These are phyloP conservation scores for Lissocephala sabroskyi DNA, from an alignment of 2,888 invertebrate genomes.

Conservation along the genomic window DNA sequence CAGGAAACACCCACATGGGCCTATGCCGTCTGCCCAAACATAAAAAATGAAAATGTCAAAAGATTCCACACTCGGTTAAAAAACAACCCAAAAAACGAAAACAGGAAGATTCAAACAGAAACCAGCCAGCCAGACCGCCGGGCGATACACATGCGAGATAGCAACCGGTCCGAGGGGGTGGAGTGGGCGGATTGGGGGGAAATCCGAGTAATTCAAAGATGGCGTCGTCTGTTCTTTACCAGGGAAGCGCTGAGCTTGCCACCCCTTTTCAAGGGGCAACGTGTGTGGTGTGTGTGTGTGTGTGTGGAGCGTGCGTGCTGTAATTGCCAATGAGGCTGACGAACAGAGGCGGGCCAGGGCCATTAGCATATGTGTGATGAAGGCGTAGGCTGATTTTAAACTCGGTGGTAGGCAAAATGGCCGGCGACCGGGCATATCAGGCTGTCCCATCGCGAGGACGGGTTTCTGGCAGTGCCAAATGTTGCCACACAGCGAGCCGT, in stretches of 20 bases:
- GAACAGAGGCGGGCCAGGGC: too few relatives aligned
- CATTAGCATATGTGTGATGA: conserved; percentile 38
- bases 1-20: conserved; percentile 6
- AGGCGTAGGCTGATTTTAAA: conserved; percentile 2
- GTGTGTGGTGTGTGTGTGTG: not conserved
- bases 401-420: conserved; percentile 25
- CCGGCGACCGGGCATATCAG: not conserved
- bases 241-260: conserved; percentile 21
- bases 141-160: conserved; percentile 26
- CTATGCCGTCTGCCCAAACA: conserved; percentile 22
- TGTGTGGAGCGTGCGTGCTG: not conserved
- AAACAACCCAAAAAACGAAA: conserved; percentile 17
- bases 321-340: conserved; percentile 26
- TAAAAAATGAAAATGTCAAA: conserved; percentile 64
- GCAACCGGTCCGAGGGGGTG: conserved; percentile 3
- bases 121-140: conserved; percentile 4
- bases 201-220: conserved; percentile 38
- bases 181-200: conserved; percentile 1
- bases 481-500: conserved; percentile 18
- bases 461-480: conserved; percentile 17
- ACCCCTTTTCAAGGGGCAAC: conserved; percentile 41
- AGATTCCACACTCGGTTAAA: conserved; percentile 44
- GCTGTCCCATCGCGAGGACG: not conserved
- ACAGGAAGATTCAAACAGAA: conserved; percentile 28
- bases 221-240: conserved; percentile 25